A percentile compares a stretch with the other conserved stretches of the same genome.
Evolutionary conservation across 2,888 invertebrate species (phyloP).

Genomic region (Agonum fuliginosum): DNA sequence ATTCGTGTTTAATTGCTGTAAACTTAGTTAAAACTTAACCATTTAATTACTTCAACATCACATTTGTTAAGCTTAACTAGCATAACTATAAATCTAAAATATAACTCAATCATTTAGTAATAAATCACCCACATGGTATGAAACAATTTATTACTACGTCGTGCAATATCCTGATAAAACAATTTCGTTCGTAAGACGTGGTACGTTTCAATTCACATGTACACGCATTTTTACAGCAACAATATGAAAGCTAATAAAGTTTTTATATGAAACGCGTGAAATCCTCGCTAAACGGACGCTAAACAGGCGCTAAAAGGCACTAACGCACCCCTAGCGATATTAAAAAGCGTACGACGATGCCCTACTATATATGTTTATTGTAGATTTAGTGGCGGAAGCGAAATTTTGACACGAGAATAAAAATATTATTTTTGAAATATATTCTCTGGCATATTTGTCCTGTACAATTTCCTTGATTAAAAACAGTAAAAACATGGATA

Average conservation of each 20-base stretch:
- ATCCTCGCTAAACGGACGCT: conserved; percentile 37
- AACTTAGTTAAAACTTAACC: neutral
- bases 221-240: conserved; percentile 39
- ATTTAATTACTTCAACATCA: conserved; percentile 1
- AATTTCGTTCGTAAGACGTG: conserved; percentile 21
- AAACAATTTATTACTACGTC: conserved; percentile 1
- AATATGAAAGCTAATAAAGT: conserved; percentile 51
- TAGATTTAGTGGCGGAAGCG: conserved; percentile 32
- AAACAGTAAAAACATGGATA: conserved; percentile 21
- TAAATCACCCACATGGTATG: too few relatives aligned
- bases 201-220: conserved; percentile 19
- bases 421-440: conserved; percentile 32
- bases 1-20: neutral
- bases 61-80: too few relatives aligned
- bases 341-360: conserved; percentile 34
- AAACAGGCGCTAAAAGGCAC: conserved; percentile 37
- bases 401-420: conserved; percentile 36
- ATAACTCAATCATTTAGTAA: too few relatives aligned
- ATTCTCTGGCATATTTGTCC: conserved; percentile 7
- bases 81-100: too few relatives aligned
- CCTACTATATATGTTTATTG: conserved; percentile 26
- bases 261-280: conserved; percentile 39
- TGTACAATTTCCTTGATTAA: conserved; percentile 36
- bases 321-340: conserved; percentile 42
- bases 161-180: conserved; percentile 18